Conservation (phyloP, 53 echinoderm and acorn worm species). For the Actinopyga echinites region DNA sequence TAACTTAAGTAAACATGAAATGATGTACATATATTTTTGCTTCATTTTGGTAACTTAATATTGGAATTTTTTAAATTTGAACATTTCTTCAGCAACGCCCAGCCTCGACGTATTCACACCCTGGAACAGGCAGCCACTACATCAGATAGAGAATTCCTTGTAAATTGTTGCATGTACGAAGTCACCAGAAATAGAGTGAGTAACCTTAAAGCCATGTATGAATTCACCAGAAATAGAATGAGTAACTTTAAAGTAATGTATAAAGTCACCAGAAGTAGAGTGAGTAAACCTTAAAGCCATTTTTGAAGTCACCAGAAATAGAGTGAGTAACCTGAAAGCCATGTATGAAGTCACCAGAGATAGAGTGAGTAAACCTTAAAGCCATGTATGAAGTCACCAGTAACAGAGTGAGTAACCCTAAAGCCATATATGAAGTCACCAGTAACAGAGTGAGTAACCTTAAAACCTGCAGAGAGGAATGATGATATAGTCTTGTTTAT, state of each 20-base stretch:
- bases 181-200: conserved; percentile 85
- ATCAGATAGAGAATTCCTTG: conserved; percentile 57
- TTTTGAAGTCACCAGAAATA: conserved; percentile 87
- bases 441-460: too few relatives aligned
- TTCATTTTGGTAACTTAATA: background rate
- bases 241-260: too few relatives aligned
- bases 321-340: conserved; percentile 59
- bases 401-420: conserved; percentile 67
- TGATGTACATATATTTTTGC: background rate
- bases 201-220: background rate
- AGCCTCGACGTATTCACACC: conserved; percentile 91
- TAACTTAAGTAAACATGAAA: too few relatives aligned
- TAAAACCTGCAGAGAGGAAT: too few relatives aligned
- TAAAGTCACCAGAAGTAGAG: too few relatives aligned
- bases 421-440: too few relatives aligned
- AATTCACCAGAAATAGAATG: too few relatives aligned
- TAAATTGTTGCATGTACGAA: conserved; percentile 94
- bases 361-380: too few relatives aligned
- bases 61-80: background rate
- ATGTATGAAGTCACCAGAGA: too few relatives aligned
- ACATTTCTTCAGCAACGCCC: conserved; percentile 39
- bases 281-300: too few relatives aligned
- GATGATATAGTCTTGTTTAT: too few relatives aligned
- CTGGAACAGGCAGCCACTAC: conserved; percentile 68
- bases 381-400: conserved; percentile 93